A percentile compares a stretch with the other conserved stretches of the same genome.
These are phyloP conservation scores for Micronisus gabar DNA, from an alignment of 2,113 vertebrate genomes.

Conservation along the genomic window DNA sequence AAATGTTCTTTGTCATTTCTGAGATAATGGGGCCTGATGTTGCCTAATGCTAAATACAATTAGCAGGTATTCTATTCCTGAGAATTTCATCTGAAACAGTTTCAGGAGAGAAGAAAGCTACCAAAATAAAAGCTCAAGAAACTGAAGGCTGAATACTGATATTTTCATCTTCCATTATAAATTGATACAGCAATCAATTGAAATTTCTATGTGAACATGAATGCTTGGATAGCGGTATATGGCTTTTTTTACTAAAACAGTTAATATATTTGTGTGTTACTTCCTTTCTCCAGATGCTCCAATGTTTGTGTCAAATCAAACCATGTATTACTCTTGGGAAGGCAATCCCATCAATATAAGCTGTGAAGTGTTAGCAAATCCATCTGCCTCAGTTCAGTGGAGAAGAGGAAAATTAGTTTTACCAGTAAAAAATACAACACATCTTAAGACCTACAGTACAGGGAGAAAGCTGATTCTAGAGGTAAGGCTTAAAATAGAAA, in stretches of 20 bases:
- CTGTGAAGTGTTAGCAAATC: constrained; percentile 94
- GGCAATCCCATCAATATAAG: constrained; percentile 97
- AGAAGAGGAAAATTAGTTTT: constrained; percentile 89
- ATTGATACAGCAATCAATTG: not conserved
- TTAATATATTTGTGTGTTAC: not conserved
- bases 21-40: not conserved
- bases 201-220: not conserved
- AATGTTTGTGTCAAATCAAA: constrained; percentile 92
- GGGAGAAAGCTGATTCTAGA: constrained; percentile 89
- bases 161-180: not conserved
- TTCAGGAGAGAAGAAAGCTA: not conserved
- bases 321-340: constrained; percentile 95
- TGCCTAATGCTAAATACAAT: not conserved
- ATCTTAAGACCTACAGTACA: constrained; percentile 81
- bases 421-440: constrained; percentile 82
- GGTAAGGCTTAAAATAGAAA: constrained; percentile 71
- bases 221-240: not conserved
- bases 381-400: constrained; percentile 89
- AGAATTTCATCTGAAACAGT: not conserved
- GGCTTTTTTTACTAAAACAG: not conserved
- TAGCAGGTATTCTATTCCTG: not conserved
- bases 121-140: not conserved
- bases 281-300: constrained; percentile 85
- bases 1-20: not conserved
- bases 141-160: not conserved